A percentile compares a stretch with the other conserved stretches of the same genome.
Conservation (phyloP, 2,113 vertebrate genomes). For the Sisor rabdophorus region DNA sequence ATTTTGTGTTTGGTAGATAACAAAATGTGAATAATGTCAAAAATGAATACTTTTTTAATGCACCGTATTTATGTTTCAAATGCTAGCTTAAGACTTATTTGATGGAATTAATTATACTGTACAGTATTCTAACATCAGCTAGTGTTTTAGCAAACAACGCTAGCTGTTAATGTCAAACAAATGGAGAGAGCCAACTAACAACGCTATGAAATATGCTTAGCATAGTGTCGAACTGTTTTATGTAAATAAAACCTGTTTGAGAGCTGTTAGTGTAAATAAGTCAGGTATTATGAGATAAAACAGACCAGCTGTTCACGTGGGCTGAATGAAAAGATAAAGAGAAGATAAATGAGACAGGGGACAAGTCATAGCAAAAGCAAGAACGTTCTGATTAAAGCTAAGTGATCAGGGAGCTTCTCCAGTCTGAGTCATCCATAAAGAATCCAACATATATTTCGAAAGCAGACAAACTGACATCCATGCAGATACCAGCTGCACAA, state of each 20-base stretch:
- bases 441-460: slow-evolving; percentile 27
- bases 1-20: too few relatives aligned
- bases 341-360: slow-evolving; percentile 8
- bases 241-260: slow-evolving; percentile 17
- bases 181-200: not conserved
- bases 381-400: not conserved
- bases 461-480: slow-evolving; percentile 40
- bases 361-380: slow-evolving; percentile 8
- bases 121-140: not conserved
- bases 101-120: too few relatives aligned
- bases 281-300: not conserved
- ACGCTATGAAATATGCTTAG: not conserved
- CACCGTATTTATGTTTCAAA: not conserved
- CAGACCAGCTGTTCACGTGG: not conserved
- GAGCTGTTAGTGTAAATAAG: slow-evolving; percentile 4
- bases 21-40: too few relatives aligned
- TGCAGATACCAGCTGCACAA: slow-evolving; percentile 37
- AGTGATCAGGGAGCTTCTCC: slow-evolving; percentile 38
- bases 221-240: not conserved
- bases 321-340: not conserved
- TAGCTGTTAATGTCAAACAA: not conserved
- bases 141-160: not conserved
- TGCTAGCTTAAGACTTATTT: not conserved
- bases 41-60: too few relatives aligned
- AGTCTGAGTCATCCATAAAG: slow-evolving; percentile 42